Conservation (phyloP, 1,140 invertebrate genomes). For the Trachelipus rathkii region DNA sequence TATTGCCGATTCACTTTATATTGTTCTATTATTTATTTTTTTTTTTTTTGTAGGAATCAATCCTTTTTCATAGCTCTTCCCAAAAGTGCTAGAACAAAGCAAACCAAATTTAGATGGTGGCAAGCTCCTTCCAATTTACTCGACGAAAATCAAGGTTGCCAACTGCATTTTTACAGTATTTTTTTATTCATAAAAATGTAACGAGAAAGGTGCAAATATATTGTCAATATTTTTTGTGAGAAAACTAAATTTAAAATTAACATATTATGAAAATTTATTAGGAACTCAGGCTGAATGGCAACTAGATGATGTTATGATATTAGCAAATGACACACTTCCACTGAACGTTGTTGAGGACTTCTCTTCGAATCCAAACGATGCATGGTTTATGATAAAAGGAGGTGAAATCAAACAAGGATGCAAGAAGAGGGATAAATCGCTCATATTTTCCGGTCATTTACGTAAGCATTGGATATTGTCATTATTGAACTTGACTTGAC, state of each 20-base stretch:
- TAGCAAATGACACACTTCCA: constrained; percentile 42
- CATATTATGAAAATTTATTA: background rate
- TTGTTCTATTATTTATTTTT: constrained; percentile 5
- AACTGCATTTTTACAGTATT: background rate
- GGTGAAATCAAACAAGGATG: constrained; percentile 19
- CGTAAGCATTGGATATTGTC: constrained; percentile 2
- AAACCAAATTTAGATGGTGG: constrained; percentile 53
- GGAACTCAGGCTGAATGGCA: constrained; percentile 39
- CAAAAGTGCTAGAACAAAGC: constrained; percentile 49
- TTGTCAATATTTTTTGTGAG: background rate
- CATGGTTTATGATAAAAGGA: constrained; percentile 38
- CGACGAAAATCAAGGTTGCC: constrained; percentile 48
- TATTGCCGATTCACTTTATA: too few relatives aligned
- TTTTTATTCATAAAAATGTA: background rate
- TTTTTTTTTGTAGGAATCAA: constrained; percentile 24
- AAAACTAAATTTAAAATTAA: too few relatives aligned
- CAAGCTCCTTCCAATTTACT: constrained; percentile 46
- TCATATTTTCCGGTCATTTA: constrained; percentile 24
- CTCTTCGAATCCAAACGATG: background rate
- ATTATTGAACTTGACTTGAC: too few relatives aligned
- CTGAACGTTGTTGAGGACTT: constrained; percentile 26
- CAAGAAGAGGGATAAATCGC: background rate
- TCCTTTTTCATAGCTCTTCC: constrained; percentile 48
- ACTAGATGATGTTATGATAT: constrained; percentile 43
- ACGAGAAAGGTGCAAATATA: background rate